Conservation (phyloP, 2,888 invertebrate genomes). For the Callyntrura sp. region DNA sequence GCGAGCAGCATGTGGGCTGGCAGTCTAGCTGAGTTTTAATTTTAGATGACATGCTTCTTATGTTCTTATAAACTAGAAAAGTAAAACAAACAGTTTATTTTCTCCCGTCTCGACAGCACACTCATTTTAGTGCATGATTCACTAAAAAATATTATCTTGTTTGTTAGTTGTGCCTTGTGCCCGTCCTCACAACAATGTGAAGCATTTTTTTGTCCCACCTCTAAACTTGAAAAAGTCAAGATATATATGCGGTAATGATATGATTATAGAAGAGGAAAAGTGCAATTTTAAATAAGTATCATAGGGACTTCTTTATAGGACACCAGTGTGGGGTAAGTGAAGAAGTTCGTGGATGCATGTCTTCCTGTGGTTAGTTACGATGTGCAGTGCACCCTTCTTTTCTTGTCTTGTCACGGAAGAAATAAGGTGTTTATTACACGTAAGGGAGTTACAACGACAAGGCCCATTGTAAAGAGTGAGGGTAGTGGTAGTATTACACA, state of each 20-base stretch:
- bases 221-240: background rate
- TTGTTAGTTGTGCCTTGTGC: background rate
- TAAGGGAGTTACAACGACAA: background rate
- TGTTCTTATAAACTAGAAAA: constrained; percentile 50
- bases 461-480: background rate
- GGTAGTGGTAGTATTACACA: background rate
- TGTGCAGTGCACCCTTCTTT: constrained; percentile 46
- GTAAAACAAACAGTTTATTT: constrained; percentile 61
- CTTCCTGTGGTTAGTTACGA: constrained; percentile 65
- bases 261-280: background rate
- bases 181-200: background rate
- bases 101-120: background rate
- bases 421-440: constrained; percentile 49
- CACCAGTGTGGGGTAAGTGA: constrained; percentile 8
- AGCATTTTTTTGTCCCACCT: background rate
- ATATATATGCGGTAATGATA: background rate
- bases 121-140: constrained; percentile 1
- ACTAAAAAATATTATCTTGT: background rate
- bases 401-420: constrained; percentile 73
- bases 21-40: constrained; percentile 70
- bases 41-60: constrained; percentile 71
- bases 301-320: constrained; percentile 32
- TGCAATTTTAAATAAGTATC: background rate
- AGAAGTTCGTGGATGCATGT: constrained; percentile 54
- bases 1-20: constrained; percentile 61